Base-by-base conservation (phyloP, 2,113 vertebrate species). In the Microcebus ravelobensis region DNA sequence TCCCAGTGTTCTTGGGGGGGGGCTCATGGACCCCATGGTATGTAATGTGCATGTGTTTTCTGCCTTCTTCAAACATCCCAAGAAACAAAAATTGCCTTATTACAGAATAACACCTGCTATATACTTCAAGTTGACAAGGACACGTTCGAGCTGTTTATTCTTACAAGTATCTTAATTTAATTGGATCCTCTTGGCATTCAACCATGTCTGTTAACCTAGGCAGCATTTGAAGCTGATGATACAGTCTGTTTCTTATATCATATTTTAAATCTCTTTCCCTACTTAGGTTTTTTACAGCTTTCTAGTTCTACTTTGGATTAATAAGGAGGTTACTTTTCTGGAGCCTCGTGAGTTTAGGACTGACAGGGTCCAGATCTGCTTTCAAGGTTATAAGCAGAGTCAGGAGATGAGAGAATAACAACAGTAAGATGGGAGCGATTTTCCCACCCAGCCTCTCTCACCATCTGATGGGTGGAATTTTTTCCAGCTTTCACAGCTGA, bases 391-490 rank as follows among this genome's bases (percentile, higher is more conserved):
- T 21, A 7, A 18, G 8, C 12, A 67, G 55, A 70, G 23, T 36
- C 79, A 25, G 36, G 57, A 20, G 70, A 61, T 55, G 81, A 85
- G 80, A 73, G 80, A 34, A 29, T 76, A 79, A 50, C 55, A 95
- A 17, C 17, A 39, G 80, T 71, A 52, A 81, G 90, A 90, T 63
- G 84, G 76, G 84, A 96, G 65, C 82, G 76, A 81, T 96, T 95
- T 92, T 96, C 61, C 76, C 65, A 74, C 70, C 27, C 87, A 96
- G 57, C 70, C 86, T 74, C 55, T 95, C 87, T 81, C 92, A 15
- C 96, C 95, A 97, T 98, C 96, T 97, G 95, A 98, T n/a, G 57
- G 73, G 88, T 52, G 61, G 89, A 71, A 57, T 83, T 95, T 87
- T 92, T 90, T 87, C 84, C 90, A 95, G 81, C 59, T 85, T 68